Evolutionary conservation across 2,797 vertebrate genomes (phyloP), one percentile per base, ranked within the genome.

Genomic region (Hemibagrus guttatus): DNA sequence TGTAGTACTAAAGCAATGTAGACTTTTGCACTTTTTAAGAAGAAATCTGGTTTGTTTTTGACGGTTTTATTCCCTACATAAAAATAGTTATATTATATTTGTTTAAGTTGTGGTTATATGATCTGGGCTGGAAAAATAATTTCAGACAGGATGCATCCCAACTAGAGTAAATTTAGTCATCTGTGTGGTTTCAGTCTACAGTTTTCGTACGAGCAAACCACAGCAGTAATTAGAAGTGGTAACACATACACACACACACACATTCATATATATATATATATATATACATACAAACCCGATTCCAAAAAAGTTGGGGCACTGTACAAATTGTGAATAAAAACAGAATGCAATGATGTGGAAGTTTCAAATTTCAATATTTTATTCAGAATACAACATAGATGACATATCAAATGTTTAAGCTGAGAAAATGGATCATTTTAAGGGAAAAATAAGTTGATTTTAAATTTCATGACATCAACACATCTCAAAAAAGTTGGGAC

Each of bases 181-280:
- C 39, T 86, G 80, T 64, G 68, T 86, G 83, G 83, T 83, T 83
- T 83, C 64, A 58, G 72, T 82, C 63, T 68, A 61, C 35, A 72
- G 71, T 49, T 46, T 85, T 87, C 69, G 87, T 85, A 69, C 49
- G 75, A 71, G 39, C 69, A 90, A 89, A 82, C 84, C 84, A 88
- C 80, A 84, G 58, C 81, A 66, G 71, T 84, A 89, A 87, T 91
- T 86, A 89, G n/a, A 69, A 69, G 63, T 35, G 68, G 16, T 82
- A 31, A 12, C 16, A 31, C 35, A 11, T 6, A n/a, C 75, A 88
- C 82, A 75, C 76, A 69, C n/a, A 80, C 11, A 31, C 59, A 85
- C 66, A 71, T 71, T 61, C 81, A 83, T 28, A 58, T n/a, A 69
- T 26, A 84, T 6, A 46, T 6, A 46, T 6, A 46, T 6, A 46